Conservation (phyloP, 1,140 invertebrate species). For the Papilio glaucus region DNA sequence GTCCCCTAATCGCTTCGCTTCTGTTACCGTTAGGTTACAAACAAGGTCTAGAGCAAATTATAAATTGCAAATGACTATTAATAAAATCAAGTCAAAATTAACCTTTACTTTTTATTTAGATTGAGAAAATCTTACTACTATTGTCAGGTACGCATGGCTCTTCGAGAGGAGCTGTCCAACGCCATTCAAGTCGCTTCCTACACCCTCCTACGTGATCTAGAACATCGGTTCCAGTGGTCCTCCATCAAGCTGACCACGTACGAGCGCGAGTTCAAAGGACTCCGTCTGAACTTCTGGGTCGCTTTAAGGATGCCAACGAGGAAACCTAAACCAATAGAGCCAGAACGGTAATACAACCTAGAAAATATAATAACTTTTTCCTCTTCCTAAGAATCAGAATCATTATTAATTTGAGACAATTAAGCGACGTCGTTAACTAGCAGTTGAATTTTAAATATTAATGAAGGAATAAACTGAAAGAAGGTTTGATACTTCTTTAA, state of each 20-base stretch:
- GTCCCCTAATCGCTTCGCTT: no score
- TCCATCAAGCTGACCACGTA: conserved; percentile 67
- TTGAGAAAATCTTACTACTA: background rate
- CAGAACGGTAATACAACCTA: conserved; percentile 54
- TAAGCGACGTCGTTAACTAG: no score
- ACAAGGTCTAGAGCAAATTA: no score
- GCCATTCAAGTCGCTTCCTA: conserved; percentile 71
- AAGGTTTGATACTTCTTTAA: no score
- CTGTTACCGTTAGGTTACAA: no score
- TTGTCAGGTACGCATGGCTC: conserved; percentile 59
- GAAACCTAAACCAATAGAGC: conserved; percentile 64
- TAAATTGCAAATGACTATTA: no score
- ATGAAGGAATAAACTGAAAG: no score
- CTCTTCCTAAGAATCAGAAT: no score
- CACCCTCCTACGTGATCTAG: conserved; percentile 62
- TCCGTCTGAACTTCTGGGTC: conserved; percentile 69
- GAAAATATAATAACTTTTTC: no score
- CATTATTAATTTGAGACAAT: no score
- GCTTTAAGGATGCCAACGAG: conserved; percentile 69
- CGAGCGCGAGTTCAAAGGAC: conserved; percentile 62
- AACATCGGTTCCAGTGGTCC: conserved; percentile 58
- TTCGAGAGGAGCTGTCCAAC: conserved; percentile 60
- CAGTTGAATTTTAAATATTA: no score
- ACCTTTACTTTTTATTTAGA: background rate
- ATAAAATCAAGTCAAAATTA: no score